These are phyloP conservation scores for Tenthredo amoena DNA, from an alignment of 2,888 invertebrate genomes.

Conservation along the genomic window DNA sequence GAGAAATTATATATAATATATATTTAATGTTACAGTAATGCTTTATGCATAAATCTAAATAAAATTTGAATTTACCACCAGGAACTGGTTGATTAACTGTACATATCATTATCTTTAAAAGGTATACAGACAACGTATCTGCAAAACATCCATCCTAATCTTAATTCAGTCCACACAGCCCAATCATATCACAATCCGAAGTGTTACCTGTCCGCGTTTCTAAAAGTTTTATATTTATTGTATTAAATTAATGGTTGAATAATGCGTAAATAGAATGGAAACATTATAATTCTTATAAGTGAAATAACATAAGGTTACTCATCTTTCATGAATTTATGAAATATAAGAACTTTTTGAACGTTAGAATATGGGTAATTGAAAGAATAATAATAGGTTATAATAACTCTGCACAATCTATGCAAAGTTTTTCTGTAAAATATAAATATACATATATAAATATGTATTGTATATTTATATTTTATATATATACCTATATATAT, in stretches of 20 bases:
- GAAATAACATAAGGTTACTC: background rate
- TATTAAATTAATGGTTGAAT: background rate
- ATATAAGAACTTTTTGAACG: background rate
- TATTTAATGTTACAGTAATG: constrained; percentile 7
- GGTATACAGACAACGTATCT: background rate
- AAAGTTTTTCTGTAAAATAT: background rate
- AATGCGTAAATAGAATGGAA: background rate
- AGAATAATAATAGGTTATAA: background rate
- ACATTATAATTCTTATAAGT: background rate
- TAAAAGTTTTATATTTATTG: background rate
- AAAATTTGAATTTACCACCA: background rate
- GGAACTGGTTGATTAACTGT: background rate
- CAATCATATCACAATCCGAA: constrained; percentile 1
- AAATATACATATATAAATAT: background rate
- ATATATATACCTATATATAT: too few species aligned
- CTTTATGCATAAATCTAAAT: constrained; percentile 19
- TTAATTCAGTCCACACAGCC: background rate
- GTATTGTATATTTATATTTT: too few species aligned
- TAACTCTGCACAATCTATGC: background rate
- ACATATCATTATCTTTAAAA: background rate
- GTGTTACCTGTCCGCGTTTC: background rate
- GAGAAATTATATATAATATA: background rate
- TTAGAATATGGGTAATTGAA: background rate
- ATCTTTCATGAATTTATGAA: background rate
- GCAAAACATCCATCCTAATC: background rate